Conservation (phyloP, 2,113 vertebrate genomes). For the Thunnus maccoyii region DNA sequence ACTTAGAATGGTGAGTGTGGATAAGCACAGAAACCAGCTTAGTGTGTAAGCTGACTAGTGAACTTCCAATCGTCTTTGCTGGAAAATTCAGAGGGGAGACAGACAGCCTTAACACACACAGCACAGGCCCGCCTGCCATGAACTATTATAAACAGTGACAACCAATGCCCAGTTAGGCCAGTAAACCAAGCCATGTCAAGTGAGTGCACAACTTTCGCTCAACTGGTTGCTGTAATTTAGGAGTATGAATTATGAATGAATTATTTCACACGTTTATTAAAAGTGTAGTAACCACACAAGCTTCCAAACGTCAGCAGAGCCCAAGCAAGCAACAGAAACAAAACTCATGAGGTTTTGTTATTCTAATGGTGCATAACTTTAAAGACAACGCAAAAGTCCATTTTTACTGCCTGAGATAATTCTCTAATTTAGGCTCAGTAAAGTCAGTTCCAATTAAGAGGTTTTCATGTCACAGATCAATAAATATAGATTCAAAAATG, state of each 20-base stretch:
- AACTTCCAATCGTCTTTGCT: slow-evolving; percentile 46
- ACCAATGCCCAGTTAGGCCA: slow-evolving; percentile 37
- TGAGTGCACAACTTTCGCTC: not conserved
- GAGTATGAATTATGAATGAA: not conserved
- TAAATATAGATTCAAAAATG: not conserved
- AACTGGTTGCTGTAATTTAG: not conserved
- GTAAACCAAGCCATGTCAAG: slow-evolving; percentile 11
- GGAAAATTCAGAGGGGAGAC: slow-evolving; percentile 59
- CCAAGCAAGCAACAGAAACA: not conserved
- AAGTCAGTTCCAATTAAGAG: not conserved
- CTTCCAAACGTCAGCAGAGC: not conserved
- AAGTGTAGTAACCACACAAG: not conserved
- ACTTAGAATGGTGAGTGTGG: not conserved
- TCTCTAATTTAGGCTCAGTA: not conserved
- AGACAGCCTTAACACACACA: slow-evolving; percentile 28
- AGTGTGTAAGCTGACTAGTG: slow-evolving; percentile 38
- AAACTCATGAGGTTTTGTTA: not conserved
- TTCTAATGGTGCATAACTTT: too few relatives aligned
- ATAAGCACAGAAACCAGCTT: slow-evolving; percentile 34
- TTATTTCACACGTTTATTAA: not conserved
- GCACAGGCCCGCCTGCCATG: slow-evolving; percentile 34
- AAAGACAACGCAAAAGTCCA: not conserved
- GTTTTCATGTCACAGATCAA: not conserved
- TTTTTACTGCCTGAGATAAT: not conserved
- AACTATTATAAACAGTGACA: slow-evolving; percentile 72